Percentiles rank a stretch among this genome's conserved stretches.
phyloP scores from a whole-genome alignment of 35 echinoderm and acorn worm species.

The Ptychodera flava region DNA sequence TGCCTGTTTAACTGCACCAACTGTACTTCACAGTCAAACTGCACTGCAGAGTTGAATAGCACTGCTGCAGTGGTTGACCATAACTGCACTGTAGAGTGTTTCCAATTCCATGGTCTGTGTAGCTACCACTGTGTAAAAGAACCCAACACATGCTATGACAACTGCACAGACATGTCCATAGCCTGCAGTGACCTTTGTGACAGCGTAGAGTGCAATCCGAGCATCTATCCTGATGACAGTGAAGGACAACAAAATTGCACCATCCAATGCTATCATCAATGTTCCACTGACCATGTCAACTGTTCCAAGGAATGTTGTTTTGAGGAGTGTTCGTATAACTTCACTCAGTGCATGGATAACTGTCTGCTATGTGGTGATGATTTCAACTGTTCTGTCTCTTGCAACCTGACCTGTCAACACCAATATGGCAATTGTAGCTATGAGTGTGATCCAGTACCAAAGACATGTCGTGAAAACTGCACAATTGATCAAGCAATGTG shows the following conservation, averaged over 20 bases:
- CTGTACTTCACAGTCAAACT: conserved; percentile 21
- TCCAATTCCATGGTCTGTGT: conserved; percentile 6
- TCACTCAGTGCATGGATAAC: conserved; percentile 12
- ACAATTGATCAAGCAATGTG: conserved; percentile 5
- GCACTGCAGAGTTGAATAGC: conserved; percentile 10
- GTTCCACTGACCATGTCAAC: neutral
- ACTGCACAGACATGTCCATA: conserved; percentile 29
- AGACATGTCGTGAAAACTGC: conserved; percentile 27
- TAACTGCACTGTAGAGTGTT: conserved; percentile 35
- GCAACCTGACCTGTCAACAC: neutral
- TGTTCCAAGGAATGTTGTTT: conserved; percentile 10
- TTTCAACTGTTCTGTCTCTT: neutral
- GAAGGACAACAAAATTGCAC: neutral
- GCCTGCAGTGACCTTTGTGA: conserved; percentile 26
- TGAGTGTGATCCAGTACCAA: neutral
- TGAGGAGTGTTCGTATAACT: conserved; percentile 15
- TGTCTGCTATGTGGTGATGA: conserved; percentile 15
- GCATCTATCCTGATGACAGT: neutral
- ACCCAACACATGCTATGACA: conserved; percentile 35
- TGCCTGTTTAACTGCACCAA: conserved; percentile 39
- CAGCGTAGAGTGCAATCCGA: neutral
- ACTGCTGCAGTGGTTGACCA: no score
- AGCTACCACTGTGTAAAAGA: conserved; percentile 11
- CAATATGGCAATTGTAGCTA: neutral
- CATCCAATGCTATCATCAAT: neutral